These are phyloP conservation scores for Calcarius lapponicus DNA, from an alignment of 2,797 vertebrate species.

Conservation along the genomic window DNA sequence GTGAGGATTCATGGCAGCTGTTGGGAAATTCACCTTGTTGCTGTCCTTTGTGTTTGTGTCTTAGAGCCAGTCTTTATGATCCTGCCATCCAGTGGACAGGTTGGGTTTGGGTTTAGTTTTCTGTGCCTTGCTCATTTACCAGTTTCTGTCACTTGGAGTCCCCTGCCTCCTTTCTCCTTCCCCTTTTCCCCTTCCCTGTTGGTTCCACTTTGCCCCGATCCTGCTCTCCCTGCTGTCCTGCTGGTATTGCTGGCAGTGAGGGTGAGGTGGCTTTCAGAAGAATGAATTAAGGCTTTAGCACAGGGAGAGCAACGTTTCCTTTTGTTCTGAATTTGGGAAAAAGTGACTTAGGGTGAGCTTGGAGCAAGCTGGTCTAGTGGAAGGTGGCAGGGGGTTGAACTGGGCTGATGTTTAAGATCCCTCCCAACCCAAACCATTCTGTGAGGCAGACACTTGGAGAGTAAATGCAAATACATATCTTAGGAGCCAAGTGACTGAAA, in stretches of 20 bases:
- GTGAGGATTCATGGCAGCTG: background rate
- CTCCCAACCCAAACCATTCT: background rate
- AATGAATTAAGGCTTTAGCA: background rate
- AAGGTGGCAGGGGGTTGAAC: background rate
- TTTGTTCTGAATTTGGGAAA: background rate
- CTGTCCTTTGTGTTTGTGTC: background rate
- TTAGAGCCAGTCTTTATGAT: background rate
- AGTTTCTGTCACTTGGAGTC: background rate
- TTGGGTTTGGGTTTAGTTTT: background rate
- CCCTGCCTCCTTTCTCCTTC: background rate
- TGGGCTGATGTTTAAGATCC: background rate
- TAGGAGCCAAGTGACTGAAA: background rate
- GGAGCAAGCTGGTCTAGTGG: background rate
- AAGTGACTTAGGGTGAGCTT: background rate
- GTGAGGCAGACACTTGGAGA: background rate
- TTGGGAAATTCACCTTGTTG: background rate
- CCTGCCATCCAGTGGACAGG: background rate
- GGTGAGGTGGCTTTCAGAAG: background rate
- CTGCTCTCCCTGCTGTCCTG: background rate
- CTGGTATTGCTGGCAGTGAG: accelerated
- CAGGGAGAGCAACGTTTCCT: background rate
- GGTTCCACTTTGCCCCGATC: background rate
- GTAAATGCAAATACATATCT: background rate
- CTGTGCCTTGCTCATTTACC: background rate
- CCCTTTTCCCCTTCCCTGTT: background rate